These are phyloP conservation scores for Tribolium madens DNA, from an alignment of 1,140 invertebrate genomes.

Conservation along the genomic window DNA sequence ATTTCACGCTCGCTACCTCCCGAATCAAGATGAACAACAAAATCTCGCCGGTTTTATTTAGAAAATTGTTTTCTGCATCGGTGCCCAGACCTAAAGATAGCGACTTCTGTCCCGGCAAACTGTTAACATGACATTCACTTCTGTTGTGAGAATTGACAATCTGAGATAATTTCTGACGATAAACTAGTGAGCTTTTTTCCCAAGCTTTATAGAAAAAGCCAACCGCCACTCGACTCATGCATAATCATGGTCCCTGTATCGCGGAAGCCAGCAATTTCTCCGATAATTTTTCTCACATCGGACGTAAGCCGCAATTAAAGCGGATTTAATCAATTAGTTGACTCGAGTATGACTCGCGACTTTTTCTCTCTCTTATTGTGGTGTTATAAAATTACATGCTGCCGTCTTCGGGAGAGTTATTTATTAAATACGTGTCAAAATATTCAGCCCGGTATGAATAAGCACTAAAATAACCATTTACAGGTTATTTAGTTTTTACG, in stretches of 20 bases:
- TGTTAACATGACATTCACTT: conserved; percentile 37
- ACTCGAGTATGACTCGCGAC: conserved; percentile 4
- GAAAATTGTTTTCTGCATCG: conserved; percentile 36
- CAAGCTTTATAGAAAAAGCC: background rate
- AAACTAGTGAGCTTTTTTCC: background rate
- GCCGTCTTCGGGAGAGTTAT: background rate
- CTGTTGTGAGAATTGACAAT: conserved; percentile 36
- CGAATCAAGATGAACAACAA: conserved; percentile 12
- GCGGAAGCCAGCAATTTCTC: conserved; percentile 17
- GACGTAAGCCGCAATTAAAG: conserved; percentile 28
- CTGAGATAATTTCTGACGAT: conserved; percentile 11
- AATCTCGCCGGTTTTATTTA: conserved; percentile 18
- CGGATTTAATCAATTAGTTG: conserved; percentile 28
- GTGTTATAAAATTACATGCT: conserved; percentile 9
- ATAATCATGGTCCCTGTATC: conserved; percentile 2
- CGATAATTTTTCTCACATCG: background rate
- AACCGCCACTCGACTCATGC: background rate
- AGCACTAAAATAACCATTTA: conserved; percentile 42
- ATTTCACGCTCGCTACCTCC: conserved; percentile 18
- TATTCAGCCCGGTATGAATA: conserved; percentile 27
- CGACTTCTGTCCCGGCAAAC: conserved; percentile 4
- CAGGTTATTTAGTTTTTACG: conserved; percentile 40
- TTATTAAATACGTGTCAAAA: conserved; percentile 39
- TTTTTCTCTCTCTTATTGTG: conserved; percentile 6
- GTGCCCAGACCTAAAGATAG: conserved; percentile 18